Evolutionary conservation across 2,113 vertebrate genomes (phyloP).

Genomic region (Drymodes brunneopygia): DNA sequence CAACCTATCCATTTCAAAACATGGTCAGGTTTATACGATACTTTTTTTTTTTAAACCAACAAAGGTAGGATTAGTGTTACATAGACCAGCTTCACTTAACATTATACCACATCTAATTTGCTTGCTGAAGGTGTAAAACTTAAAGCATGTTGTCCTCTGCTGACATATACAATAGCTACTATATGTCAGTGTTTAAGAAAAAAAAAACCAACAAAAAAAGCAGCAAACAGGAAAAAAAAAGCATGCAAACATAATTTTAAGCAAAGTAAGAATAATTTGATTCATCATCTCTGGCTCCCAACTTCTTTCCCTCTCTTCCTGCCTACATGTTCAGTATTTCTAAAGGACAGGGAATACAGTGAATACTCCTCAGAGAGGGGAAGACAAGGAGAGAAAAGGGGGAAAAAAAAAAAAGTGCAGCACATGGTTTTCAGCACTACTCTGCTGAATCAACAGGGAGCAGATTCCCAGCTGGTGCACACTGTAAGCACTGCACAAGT

Average conservation of each 20-base stretch:
- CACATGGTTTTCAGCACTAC: not conserved
- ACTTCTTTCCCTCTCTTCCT: not conserved
- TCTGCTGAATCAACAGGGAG: conserved; percentile 37
- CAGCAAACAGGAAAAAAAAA: not conserved
- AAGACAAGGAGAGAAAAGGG: not conserved
- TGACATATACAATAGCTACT: not conserved
- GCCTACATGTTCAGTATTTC: conserved; percentile 10
- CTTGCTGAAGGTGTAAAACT: not conserved
- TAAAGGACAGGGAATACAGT: not conserved
- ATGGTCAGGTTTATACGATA: not conserved
- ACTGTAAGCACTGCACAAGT: not conserved
- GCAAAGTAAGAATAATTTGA: not conserved
- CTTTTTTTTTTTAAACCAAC: not conserved
- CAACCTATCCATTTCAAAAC: not conserved
- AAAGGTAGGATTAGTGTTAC: not conserved
- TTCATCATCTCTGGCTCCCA: not conserved
- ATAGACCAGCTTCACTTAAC: not conserved
- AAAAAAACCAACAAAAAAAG: not conserved
- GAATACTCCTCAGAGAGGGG: not conserved
- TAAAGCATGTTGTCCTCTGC: not conserved
- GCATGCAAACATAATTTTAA: not conserved
- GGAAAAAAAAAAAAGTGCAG: fast-evolving
- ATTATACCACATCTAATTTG: not conserved
- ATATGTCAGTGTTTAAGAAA: not conserved
- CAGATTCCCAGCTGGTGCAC: conserved; percentile 23